Evolutionary conservation across 2,888 invertebrate genomes (phyloP).

Genomic region (Ophion slaviceki): DNA sequence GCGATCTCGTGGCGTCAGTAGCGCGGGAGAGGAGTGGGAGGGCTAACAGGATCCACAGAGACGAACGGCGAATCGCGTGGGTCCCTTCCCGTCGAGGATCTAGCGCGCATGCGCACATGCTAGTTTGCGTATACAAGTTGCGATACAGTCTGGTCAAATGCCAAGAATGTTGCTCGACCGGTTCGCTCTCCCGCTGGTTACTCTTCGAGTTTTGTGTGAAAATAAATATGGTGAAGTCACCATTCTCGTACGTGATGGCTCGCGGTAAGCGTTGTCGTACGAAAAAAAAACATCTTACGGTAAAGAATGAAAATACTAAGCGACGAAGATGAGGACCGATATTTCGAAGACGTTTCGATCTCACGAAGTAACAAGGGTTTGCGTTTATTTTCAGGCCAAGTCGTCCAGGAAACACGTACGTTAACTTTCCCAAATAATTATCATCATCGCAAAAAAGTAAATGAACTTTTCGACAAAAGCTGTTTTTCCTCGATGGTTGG

Average conservation of each 20-base stretch:
- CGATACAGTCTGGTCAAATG: conserved; percentile 66
- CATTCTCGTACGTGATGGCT: background rate
- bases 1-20: conserved; percentile 30
- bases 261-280: background rate
- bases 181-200: conserved; percentile 63
- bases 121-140: conserved; percentile 32
- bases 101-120: conserved; percentile 35
- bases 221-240: conserved; percentile 15
- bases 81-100: conserved; percentile 18
- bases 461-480: background rate
- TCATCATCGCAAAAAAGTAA: background rate
- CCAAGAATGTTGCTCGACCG: conserved; percentile 77
- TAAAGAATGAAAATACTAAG: background rate
- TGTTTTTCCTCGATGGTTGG: too few species aligned
- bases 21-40: conserved; percentile 30
- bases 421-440: background rate
- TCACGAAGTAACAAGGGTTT: background rate
- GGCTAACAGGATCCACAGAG: conserved; percentile 62
- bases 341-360: background rate
- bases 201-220: conserved; percentile 32
- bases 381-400: background rate
- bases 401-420: too few species aligned
- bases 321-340: background rate
- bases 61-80: conserved; percentile 70
- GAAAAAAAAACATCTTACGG: background rate